Evolutionary conservation across 2,888 invertebrate species (phyloP).

Genomic region (Drepanosiphum platanoidis): DNA sequence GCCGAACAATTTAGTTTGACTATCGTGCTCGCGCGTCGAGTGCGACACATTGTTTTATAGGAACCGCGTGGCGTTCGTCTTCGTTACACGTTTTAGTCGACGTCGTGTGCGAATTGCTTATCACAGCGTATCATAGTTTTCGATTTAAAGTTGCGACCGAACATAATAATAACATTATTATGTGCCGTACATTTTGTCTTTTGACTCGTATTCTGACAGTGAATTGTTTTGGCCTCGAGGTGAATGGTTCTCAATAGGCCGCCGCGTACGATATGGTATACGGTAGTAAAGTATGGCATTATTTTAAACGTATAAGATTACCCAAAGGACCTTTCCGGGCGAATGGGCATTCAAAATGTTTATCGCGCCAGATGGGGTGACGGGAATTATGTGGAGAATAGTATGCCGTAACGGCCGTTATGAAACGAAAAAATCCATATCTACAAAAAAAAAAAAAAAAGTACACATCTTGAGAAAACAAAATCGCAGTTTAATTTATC

Average conservation of each 20-base stretch:
- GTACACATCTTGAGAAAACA: conserved; percentile 9
- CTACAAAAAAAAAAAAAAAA: conserved; percentile 7
- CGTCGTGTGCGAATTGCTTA: neutral
- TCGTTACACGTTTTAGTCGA: too few relatives aligned
- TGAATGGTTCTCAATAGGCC: conserved; percentile 49
- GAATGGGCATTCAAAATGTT: conserved; percentile 54
- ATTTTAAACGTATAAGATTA: conserved; percentile 54
- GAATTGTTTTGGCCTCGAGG: conserved; percentile 53
- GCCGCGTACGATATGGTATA: neutral
- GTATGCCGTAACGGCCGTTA: conserved; percentile 49
- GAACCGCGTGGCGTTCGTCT: too few relatives aligned
- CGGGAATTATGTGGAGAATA: conserved; percentile 24
- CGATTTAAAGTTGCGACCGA: conserved; percentile 36
- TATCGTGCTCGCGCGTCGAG: too few relatives aligned
- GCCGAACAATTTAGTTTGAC: too few relatives aligned
- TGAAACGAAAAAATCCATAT: conserved; percentile 46
- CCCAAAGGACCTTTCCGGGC: conserved; percentile 51
- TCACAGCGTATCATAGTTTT: conserved; percentile 11
- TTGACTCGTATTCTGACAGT: conserved; percentile 12
- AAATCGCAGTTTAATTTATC: conserved; percentile 57
- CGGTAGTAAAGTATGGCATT: conserved; percentile 12
- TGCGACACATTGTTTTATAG: too few relatives aligned
- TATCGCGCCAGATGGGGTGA: conserved; percentile 44
- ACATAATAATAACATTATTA: too few relatives aligned
- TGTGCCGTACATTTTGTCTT: neutral